Percentiles rank a stretch among this genome's conserved stretches.
Conservation (phyloP, 2,888 invertebrate genomes). For the Eupithecia insigniata region DNA sequence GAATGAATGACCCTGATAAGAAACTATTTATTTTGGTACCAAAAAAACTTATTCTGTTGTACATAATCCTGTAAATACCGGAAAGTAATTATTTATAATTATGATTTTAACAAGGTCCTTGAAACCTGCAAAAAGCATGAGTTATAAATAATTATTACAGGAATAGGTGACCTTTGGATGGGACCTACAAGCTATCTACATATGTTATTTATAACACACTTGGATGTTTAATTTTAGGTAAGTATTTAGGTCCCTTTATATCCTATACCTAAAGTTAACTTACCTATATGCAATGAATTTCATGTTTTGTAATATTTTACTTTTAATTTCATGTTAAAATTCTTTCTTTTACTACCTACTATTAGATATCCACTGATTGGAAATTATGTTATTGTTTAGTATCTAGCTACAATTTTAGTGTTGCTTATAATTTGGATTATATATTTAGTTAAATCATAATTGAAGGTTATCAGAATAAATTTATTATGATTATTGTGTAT, state of each 20-base stretch:
- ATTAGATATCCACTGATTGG: not conserved
- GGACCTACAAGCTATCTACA: no score
- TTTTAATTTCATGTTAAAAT: constrained; percentile 20
- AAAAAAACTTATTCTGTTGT: not conserved
- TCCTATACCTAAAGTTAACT: not conserved
- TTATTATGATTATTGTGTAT: constrained; percentile 16
- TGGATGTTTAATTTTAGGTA: not conserved
- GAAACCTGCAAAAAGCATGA: not conserved
- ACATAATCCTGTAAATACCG: constrained; percentile 3
- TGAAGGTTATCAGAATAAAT: constrained; percentile 23
- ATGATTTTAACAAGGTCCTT: not conserved
- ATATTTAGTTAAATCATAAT: constrained; percentile 18
- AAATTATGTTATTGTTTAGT: constrained; percentile 17
- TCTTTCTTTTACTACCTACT: constrained; percentile 15
- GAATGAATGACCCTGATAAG: not conserved
- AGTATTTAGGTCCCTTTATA: not conserved
- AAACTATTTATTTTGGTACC: not conserved
- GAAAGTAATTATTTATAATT: not conserved
- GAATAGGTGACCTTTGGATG: not conserved
- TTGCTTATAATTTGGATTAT: constrained; percentile 28
- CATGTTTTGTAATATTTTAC: constrained; percentile 5
- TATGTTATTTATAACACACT: not conserved
- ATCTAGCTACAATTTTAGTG: constrained; percentile 19
- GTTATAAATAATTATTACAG: not conserved
- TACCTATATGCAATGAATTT: constrained; percentile 1